Percentiles rank a stretch among this genome's conserved stretches.
Conservation (phyloP, 2,113 vertebrate species). For the Axis porcinus region DNA sequence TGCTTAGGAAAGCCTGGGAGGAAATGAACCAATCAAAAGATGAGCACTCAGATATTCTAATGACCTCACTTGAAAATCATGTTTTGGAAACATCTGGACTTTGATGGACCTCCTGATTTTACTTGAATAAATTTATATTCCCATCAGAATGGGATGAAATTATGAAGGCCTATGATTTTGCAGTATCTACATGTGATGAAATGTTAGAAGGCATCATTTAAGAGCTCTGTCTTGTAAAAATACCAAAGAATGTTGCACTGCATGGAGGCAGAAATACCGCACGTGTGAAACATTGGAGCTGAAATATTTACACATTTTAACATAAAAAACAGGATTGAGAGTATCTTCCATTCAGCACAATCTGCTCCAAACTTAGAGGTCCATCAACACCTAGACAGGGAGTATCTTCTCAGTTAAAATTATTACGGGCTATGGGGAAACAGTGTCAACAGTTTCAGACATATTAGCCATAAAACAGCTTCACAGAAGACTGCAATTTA, state of each 20-base stretch:
- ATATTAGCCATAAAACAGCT: background rate
- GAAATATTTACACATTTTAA: constrained; percentile 3
- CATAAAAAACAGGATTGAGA: background rate
- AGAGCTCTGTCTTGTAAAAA: background rate
- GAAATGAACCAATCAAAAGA: constrained; percentile 13
- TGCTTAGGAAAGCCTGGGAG: background rate
- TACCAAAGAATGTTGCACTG: background rate
- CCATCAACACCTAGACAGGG: background rate
- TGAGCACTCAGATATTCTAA: background rate
- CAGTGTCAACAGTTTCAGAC: background rate
- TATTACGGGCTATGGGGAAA: background rate
- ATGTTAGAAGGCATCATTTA: background rate
- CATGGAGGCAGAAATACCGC: background rate
- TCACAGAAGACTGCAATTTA: background rate
- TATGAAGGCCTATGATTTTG: constrained; percentile 7
- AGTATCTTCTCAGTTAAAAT: background rate
- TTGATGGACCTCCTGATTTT: background rate
- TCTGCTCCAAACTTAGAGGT: background rate
- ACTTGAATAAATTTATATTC: constrained; percentile 5
- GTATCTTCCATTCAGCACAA: background rate
- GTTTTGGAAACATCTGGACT: constrained; percentile 21
- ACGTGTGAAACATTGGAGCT: background rate
- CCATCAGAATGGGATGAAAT: background rate
- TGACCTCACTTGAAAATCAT: background rate
- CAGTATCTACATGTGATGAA: background rate